Base-by-base conservation (phyloP, 1,140 invertebrate species). In the Drosophila tristis region DNA sequence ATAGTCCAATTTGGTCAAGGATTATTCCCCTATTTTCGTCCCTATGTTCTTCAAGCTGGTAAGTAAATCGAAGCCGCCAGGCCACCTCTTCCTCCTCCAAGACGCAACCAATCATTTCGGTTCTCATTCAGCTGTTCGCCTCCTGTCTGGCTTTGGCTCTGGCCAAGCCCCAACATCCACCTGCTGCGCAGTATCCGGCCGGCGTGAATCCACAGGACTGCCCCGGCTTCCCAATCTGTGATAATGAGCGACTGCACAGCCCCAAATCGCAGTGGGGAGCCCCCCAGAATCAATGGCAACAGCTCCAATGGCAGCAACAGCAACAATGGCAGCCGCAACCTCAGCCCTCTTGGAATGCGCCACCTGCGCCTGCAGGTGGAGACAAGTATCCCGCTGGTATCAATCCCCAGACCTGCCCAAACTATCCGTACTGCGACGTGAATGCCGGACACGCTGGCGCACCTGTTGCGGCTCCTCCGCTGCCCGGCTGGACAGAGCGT, bases 351-450 rank as follows among this genome's bases (percentile, higher is more conserved):
- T 90, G 80, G 90, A 85, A 81, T 48, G 78, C 90, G 7, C 71
- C 87, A 48, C 80, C 87, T 11, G 73, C 76, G 13, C 68, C 82
- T 0, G 78, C 80, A 43, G 91, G 75, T 25, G 90, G 74, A 23
- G 91, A 91, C 44, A 91, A 92, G 61, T 93, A 91, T 62, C 92
- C 92, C 55, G 92, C 92, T 65, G 92, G 92, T 51, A 73, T 93
- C 23, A 91, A 89, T 67, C 92, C 92, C 2, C 85, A 92, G 53
- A 74, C 90, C 56, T 93, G 92, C 74, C 92, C 92, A 76, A 93
- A 93, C 74, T 93, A 92, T 75, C 92, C 92, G 20, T 93, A 92
- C 68, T 93, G 92, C 44, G 90, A 91, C 78, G 84, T 84, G 62
- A 86, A 87, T 65, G 87, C 80, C 43, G 87, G 85, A 66, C 80